phyloP scores from a whole-genome alignment of 1,140 invertebrate species.

The Bilobella aurantiaca region DNA sequence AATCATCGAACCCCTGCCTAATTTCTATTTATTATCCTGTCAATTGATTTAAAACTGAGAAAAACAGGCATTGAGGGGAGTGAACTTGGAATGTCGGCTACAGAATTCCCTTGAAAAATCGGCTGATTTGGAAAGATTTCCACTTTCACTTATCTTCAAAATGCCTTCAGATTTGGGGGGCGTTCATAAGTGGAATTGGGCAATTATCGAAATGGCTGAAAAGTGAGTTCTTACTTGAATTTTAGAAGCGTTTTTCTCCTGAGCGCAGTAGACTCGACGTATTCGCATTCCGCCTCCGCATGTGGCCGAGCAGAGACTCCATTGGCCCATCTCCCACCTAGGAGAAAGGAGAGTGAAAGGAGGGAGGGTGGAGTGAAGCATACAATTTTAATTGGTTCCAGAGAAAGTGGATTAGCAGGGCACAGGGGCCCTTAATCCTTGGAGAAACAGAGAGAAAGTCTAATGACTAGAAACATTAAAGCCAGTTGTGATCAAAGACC shows the following conservation, averaged over 20 bases:
- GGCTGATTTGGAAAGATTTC: no score
- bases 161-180: no score
- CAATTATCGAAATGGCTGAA: not conserved
- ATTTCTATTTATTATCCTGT: not conserved
- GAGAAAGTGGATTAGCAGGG: conserved; percentile 5
- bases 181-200: no score
- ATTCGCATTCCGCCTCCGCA: conserved; percentile 69
- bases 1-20: not conserved
- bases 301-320: conserved; percentile 68
- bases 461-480: conserved; percentile 8
- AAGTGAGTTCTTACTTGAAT: conserved; percentile 50
- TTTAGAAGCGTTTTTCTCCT: conserved; percentile 57
- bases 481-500: conserved; percentile 3
- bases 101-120: not conserved
- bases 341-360: conserved; percentile 32
- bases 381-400: conserved; percentile 3
- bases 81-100: not conserved
- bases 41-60: not conserved
- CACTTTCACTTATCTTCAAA: not conserved
- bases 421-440: not conserved
- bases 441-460: conserved; percentile 1
- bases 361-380: not conserved
- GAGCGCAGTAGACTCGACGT: conserved; percentile 65
- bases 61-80: not conserved
- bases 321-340: conserved; percentile 82